Base-by-base conservation (phyloP, 37 sponge, comb jelly and placozoan genomes). In the Geodia barretti region DNA sequence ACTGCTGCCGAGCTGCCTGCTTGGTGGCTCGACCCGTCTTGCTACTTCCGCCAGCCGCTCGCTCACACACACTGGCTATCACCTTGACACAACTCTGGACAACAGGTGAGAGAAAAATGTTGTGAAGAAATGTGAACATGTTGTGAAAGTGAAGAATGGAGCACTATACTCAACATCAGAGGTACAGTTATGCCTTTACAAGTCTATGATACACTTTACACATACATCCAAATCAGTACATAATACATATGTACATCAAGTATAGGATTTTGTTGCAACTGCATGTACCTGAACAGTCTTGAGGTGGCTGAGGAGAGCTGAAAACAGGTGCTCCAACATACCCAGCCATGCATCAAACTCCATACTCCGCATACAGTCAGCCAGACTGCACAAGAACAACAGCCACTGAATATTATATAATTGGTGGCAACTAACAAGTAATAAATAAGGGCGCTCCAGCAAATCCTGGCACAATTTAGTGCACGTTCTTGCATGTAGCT, bases 201-300 rank as follows among this genome's bases (percentile, higher is more conserved):
- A n/a, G n/a, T n/a, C n/a, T n/a, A n/a, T n/a, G n/a, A n/a, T n/a
- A n/a, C n/a, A n/a, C n/a, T n/a, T n/a, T n/a, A n/a, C n/a, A n/a
- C n/a, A n/a, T n/a, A n/a, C n/a, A n/a, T n/a, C n/a, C n/a, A n/a
- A n/a, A n/a, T n/a, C n/a, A n/a, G n/a, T n/a, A n/a, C n/a, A n/a
- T n/a, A n/a, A n/a, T n/a, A n/a, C n/a, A n/a, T n/a, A n/a, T n/a
- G n/a, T n/a, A n/a, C n/a, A n/a, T n/a, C n/a, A n/a, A n/a, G n/a
- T n/a, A n/a, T n/a, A n/a, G n/a, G n/a, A n/a, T n/a, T n/a, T n/a
- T n/a, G n/a, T n/a, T n/a, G n/a, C n/a, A n/a, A n/a, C n/a, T n/a
- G n/a, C n/a, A n/a, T n/a, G n/a, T n/a, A 93, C 94, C 87, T 93
- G 78, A 11, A 89, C 81, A 47, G 80, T 70, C 60, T 68, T 77